A percentile compares a stretch with the other conserved stretches of the same genome.
These are phyloP conservation scores for Uloborus diversus DNA, from an alignment of 1,140 invertebrate genomes.

Conservation along the genomic window DNA sequence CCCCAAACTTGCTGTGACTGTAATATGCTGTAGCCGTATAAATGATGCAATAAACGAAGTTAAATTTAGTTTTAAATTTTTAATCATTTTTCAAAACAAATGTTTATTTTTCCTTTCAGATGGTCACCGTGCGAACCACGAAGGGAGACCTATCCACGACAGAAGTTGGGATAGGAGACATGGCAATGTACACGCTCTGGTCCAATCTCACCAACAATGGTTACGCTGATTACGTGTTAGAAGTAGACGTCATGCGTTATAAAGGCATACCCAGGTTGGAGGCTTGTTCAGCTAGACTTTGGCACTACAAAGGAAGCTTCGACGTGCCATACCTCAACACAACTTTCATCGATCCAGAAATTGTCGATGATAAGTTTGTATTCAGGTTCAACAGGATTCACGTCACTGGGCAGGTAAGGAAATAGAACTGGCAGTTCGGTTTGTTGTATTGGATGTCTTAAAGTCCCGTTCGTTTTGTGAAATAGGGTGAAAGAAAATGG, in stretches of 20 bases:
- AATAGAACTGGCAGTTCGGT: too few species aligned
- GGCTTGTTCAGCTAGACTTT: conserved; percentile 55
- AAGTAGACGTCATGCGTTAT: conserved; percentile 23
- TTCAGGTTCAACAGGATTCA: conserved; percentile 58
- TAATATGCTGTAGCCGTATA: too few species aligned
- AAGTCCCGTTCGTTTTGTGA: too few species aligned
- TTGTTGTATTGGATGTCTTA: too few species aligned
- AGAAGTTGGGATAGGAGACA: conserved; percentile 23
- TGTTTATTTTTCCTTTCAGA: conserved; percentile 14
- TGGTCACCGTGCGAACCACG: conserved; percentile 4
- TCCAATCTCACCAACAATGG: conserved; percentile 43
- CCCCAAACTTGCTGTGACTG: too few species aligned
- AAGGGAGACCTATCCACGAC: conserved; percentile 16
- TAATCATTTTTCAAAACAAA: too few species aligned
- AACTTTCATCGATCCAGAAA: conserved; percentile 45
- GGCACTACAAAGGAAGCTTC: conserved; percentile 56
- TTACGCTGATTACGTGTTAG: conserved; percentile 46
- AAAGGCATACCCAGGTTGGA: conserved; percentile 39
- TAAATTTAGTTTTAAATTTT: too few species aligned
- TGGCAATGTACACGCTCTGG: conserved; percentile 49
- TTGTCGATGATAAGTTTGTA: conserved; percentile 35
- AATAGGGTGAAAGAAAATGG: too few species aligned
- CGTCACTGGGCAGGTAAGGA: conserved; percentile 56
- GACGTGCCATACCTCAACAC: conserved; percentile 58
- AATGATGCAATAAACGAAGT: too few species aligned